A percentile compares a stretch with the other conserved stretches of the same genome.
Evolutionary conservation across 2,888 invertebrate species (phyloP).

Genomic region (Lomographa bimaculata): DNA sequence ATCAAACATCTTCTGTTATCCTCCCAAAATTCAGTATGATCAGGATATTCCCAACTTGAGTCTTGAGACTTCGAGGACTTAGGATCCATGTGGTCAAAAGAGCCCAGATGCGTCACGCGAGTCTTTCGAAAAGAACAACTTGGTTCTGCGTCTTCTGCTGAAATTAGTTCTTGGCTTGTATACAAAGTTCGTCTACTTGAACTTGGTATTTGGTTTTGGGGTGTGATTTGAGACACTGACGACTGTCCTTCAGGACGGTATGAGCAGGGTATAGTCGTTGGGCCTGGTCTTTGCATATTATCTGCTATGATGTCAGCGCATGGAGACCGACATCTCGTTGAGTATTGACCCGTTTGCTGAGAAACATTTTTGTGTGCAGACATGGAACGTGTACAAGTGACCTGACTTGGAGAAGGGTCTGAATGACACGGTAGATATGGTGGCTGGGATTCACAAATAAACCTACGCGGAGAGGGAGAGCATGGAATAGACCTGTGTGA

Average conservation of each 20-base stretch:
- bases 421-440: no score
- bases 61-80: slow-evolving; percentile 1
- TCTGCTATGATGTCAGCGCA: no score
- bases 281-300: no score
- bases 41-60: slow-evolving; percentile 6
- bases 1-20: slow-evolving; percentile 4
- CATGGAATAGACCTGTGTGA: background rate
- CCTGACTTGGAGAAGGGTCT: background rate
- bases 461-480: background rate
- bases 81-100: slow-evolving; percentile 17
- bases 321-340: no score
- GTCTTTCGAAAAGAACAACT: slow-evolving; percentile 8
- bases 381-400: background rate
- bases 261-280: background rate
- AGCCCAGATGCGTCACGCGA: slow-evolving; percentile 18
- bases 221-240: background rate
- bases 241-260: background rate
- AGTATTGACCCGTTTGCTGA: no score
- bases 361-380: no score
- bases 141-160: slow-evolving; percentile 12
- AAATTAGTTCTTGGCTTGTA: slow-evolving; percentile 1
- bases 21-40: slow-evolving; percentile 7
- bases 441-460: background rate
- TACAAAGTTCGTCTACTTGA: slow-evolving; percentile 2
- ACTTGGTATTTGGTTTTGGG: background rate